phyloP scores from a whole-genome alignment of 2,797 vertebrate species.

The Eupleurogrammus muticus region DNA sequence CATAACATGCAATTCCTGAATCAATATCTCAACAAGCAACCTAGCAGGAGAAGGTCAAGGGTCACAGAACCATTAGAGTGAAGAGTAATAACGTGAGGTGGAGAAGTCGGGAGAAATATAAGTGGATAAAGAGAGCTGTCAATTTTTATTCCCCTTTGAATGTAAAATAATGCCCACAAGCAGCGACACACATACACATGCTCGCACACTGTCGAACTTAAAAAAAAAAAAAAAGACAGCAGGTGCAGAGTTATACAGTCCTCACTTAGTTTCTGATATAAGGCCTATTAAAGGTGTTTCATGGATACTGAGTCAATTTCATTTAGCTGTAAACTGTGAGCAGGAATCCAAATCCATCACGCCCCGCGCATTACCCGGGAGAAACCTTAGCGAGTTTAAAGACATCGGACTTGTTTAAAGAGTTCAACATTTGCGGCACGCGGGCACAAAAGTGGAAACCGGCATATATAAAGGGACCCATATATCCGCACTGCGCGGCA shows the following conservation, averaged over 20 bases:
- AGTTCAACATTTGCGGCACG: conserved; percentile 58
- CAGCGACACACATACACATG: background rate
- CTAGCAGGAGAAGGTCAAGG: background rate
- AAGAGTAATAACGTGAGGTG: conserved; percentile 5
- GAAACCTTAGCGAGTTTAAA: conserved; percentile 36
- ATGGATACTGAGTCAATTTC: conserved; percentile 64
- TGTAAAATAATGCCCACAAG: background rate
- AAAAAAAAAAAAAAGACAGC: conserved; percentile 30
- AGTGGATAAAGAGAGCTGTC: background rate
- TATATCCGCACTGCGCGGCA: conserved; percentile 48
- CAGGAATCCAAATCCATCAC: conserved; percentile 68
- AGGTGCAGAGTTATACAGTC: conserved; percentile 43
- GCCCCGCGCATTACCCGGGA: conserved; percentile 62
- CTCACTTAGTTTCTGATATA: conserved; percentile 51
- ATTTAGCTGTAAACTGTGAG: conserved; percentile 69
- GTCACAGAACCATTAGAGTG: background rate
- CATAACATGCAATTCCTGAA: background rate
- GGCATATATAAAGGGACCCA: conserved; percentile 62
- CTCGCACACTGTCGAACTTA: conserved; percentile 10
- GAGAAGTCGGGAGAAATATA: background rate
- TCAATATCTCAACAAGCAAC: conserved; percentile 9
- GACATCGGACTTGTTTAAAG: conserved; percentile 48
- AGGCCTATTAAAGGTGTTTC: conserved; percentile 63
- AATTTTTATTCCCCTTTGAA: background rate
- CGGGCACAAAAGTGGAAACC: conserved; percentile 55